Conservation (phyloP, 2,888 invertebrate genomes). For the Abscondita cerata region DNA sequence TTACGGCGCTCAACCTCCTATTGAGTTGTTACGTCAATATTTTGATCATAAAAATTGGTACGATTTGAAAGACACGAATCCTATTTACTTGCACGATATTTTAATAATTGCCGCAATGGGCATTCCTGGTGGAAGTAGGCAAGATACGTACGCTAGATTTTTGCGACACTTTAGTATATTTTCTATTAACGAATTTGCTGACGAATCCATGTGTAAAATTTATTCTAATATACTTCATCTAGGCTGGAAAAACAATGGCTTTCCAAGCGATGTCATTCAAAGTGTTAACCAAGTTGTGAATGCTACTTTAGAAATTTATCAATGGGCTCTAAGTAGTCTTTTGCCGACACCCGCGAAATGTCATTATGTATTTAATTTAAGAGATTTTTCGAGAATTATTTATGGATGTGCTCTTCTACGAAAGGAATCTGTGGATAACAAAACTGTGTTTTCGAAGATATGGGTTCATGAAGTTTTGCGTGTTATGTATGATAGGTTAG, state of each 20-base stretch:
- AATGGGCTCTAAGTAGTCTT: constrained; percentile 70
- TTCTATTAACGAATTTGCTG: constrained; percentile 85
- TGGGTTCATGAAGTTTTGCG: constrained; percentile 87
- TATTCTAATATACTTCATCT: constrained; percentile 81
- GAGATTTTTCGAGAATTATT: constrained; percentile 84
- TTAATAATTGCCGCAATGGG: constrained; percentile 88
- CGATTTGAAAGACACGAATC: constrained; percentile 82
- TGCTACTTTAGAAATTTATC: constrained; percentile 84
- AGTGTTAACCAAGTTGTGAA: constrained; percentile 74
- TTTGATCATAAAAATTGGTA: constrained; percentile 90
- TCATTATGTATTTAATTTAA: constrained; percentile 84
- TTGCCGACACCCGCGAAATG: constrained; percentile 85
- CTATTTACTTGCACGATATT: constrained; percentile 76
- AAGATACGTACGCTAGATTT: constrained; percentile 84
- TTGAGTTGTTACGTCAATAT: constrained; percentile 81
- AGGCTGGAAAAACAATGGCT: constrained; percentile 79
- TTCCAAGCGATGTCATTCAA: constrained; percentile 75
- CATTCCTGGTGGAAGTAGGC: constrained; percentile 86
- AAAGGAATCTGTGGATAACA: constrained; percentile 77
- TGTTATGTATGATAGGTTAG: constrained; percentile 82
- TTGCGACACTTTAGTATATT: constrained; percentile 87
- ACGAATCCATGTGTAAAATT: constrained; percentile 87
- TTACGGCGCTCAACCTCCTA: constrained; percentile 86
- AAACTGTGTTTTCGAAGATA: constrained; percentile 73
- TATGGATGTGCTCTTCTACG: constrained; percentile 83